phyloP scores from a whole-genome alignment of 2,888 invertebrate species.

The Laothoe populi region DNA sequence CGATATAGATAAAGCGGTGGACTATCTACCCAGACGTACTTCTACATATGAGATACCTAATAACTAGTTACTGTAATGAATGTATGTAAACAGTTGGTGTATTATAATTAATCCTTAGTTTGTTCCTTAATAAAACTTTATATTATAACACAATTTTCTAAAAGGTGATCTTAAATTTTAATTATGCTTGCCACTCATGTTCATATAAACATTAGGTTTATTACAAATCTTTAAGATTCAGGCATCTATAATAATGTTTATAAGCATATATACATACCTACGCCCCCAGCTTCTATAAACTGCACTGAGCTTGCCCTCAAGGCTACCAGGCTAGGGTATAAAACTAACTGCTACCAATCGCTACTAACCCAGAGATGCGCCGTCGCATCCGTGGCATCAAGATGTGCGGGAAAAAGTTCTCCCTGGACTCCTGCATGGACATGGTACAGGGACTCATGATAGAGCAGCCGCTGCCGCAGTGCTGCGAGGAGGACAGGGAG shows the following conservation, averaged over 20 bases:
- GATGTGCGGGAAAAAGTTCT: slow-evolving; percentile 96
- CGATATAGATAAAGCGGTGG: too few species aligned
- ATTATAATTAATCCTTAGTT: too few species aligned
- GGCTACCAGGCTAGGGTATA: neutral
- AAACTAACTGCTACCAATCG: slow-evolving; percentile 1
- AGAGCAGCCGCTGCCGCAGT: slow-evolving; percentile 79
- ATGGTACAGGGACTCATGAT: slow-evolving; percentile 90
- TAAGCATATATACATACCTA: neutral
- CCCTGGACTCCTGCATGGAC: slow-evolving; percentile 95
- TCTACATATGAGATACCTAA: too few species aligned
- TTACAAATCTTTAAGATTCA: too few species aligned
- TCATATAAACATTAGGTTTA: too few species aligned
- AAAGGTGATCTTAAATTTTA: too few species aligned
- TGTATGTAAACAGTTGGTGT: too few species aligned
- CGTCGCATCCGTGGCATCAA: slow-evolving; percentile 94
- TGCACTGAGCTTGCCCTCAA: neutral
- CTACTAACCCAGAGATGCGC: slow-evolving; percentile 87
- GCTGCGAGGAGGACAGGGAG: slow-evolving; percentile 82
- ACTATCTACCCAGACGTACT: too few species aligned
- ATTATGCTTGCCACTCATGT: too few species aligned
- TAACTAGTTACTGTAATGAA: too few species aligned
- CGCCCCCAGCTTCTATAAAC: neutral
- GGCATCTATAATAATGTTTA: neutral
- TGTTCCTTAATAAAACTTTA: too few species aligned
- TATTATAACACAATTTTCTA: too few species aligned